Conservation (phyloP, 2,888 invertebrate species). For the Isoperla grammatica region DNA sequence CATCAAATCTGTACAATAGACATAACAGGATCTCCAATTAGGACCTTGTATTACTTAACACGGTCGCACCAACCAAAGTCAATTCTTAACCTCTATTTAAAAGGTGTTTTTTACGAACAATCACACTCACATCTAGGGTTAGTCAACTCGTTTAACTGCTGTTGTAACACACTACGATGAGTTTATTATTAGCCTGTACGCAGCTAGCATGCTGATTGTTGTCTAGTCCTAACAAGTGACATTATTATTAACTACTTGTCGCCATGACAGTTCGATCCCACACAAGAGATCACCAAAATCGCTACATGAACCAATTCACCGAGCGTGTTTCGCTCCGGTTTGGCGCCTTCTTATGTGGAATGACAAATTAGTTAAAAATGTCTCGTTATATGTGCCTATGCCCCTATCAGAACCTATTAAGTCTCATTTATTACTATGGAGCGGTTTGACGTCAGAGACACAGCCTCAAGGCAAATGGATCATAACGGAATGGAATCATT, state of each 20-base stretch:
- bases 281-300: too few relatives aligned
- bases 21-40: constrained; percentile 25
- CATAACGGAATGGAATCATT: constrained; percentile 23
- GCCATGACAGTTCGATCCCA: background rate
- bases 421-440: constrained; percentile 27
- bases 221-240: constrained; percentile 11
- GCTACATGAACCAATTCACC: too few relatives aligned
- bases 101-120: constrained; percentile 12
- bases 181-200: constrained; percentile 20
- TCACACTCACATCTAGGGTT: too few relatives aligned
- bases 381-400: constrained; percentile 15
- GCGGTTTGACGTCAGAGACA: constrained; percentile 27
- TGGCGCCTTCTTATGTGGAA: background rate
- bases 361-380: background rate
- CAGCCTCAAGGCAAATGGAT: constrained; percentile 26
- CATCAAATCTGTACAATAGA: constrained; percentile 27
- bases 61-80: constrained; percentile 1
- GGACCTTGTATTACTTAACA: constrained; percentile 21
- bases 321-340: too few relatives aligned
- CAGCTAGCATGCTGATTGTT: constrained; percentile 16
- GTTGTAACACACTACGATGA: constrained; percentile 9
- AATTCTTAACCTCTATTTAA: background rate
- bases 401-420: constrained; percentile 31
- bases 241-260: constrained; percentile 19
- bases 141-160: constrained; percentile 12